These are phyloP conservation scores for Lasioglossum morio DNA, from an alignment of 2,888 invertebrate genomes.

Conservation along the genomic window DNA sequence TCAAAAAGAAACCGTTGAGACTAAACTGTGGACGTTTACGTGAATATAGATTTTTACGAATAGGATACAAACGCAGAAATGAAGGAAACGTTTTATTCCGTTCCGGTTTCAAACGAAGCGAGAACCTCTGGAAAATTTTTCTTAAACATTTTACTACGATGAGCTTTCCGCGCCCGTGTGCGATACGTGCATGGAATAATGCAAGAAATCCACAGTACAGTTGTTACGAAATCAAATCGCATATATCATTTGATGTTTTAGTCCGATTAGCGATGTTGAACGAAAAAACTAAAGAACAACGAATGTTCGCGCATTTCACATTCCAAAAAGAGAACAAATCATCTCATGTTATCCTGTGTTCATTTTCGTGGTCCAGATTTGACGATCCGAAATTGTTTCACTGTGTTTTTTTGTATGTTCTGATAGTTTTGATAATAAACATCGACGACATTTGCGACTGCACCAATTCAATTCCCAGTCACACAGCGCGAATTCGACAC, in stretches of 20 bases:
- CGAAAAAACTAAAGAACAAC: conserved; percentile 48
- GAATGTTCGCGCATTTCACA: conserved; percentile 65
- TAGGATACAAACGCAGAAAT: not conserved
- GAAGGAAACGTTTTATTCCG: not conserved
- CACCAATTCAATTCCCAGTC: conserved; percentile 31
- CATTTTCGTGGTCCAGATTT: conserved; percentile 40
- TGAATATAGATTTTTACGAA: not conserved
- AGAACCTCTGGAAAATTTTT: not conserved
- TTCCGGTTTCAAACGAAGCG: not conserved
- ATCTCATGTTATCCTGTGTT: conserved; percentile 55
- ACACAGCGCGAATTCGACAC: conserved; percentile 8
- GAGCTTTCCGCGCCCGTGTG: not conserved
- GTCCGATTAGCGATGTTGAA: conserved; percentile 24
- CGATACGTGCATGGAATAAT: not conserved
- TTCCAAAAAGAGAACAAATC: conserved; percentile 57
- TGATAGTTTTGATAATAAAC: conserved; percentile 58
- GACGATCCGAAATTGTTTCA: conserved; percentile 19
- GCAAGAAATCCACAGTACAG: not conserved
- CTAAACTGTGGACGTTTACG: conserved; percentile 4
- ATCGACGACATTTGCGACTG: conserved; percentile 32
- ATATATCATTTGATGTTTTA: conserved; percentile 29
- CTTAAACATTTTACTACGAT: conserved; percentile 1
- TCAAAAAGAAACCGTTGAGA: not conserved
- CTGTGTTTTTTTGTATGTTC: conserved; percentile 54
- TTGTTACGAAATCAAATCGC: conserved; percentile 40